Percentiles rank a stretch among this genome's conserved stretches.
Conservation (phyloP, 2,113 vertebrate genomes). For the Columba livia region DNA sequence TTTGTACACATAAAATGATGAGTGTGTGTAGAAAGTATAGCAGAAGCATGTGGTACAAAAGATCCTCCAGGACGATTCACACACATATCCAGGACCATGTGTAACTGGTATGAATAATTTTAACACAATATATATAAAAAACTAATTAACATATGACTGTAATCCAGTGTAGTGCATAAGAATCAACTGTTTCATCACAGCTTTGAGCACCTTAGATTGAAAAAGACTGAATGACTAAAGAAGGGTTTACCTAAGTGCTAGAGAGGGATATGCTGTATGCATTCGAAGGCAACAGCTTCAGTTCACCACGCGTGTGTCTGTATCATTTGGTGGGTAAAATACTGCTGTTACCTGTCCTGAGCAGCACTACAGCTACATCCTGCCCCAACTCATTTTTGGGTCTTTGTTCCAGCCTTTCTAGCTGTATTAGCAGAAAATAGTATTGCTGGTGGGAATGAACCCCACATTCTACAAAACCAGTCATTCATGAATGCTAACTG, state of each 20-base stretch:
- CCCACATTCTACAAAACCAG: not conserved
- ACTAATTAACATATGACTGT: not conserved
- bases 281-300: not conserved
- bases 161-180: not conserved
- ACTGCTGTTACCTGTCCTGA: not conserved
- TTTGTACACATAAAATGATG: not conserved
- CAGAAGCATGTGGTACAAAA: not conserved
- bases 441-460: not conserved
- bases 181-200: not conserved
- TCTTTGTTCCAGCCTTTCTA: not conserved
- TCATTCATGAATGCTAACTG: not conserved
- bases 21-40: not conserved
- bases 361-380: not conserved
- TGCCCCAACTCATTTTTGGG: not conserved
- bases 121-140: not conserved
- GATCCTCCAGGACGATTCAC: not conserved
- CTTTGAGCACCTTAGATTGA: not conserved
- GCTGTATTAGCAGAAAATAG: not conserved
- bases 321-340: not conserved
- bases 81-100: not conserved
- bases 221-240: not conserved
- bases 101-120: not conserved
- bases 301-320: not conserved
- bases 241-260: not conserved
- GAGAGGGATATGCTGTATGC: not conserved